phyloP scores from a whole-genome alignment of 30 jellyfish, hydroid and myxozoan genomes.

The Hydractinia symbiolongicarpus region DNA sequence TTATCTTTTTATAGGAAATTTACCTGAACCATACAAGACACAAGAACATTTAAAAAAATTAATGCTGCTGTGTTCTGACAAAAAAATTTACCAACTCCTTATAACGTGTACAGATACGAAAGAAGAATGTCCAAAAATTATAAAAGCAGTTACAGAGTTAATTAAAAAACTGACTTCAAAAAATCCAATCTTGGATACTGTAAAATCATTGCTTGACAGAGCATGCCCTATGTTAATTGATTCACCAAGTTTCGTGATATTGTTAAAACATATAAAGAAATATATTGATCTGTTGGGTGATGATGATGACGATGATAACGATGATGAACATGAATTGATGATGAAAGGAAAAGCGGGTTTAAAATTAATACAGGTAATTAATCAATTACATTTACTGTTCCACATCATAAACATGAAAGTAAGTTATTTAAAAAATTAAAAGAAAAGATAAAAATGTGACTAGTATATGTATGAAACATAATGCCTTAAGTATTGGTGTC shows the following conservation, averaged over 20 bases:
- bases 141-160: constrained; percentile 73
- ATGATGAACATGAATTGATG: constrained; percentile 42
- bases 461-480: too few species aligned
- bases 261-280: constrained; percentile 40
- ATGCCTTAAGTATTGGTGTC: too few species aligned
- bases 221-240: constrained; percentile 85
- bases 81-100: constrained; percentile 37
- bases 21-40: constrained; percentile 85
- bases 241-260: constrained; percentile 38
- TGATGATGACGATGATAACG: constrained; percentile 61
- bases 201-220: constrained; percentile 77
- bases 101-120: constrained; percentile 35
- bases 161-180: constrained; percentile 60
- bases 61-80: constrained; percentile 47
- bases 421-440: too few species aligned
- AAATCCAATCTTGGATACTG: constrained; percentile 78
- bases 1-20: constrained; percentile 27
- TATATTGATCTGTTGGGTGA: constrained; percentile 69
- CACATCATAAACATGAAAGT: background rate
- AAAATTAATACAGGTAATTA: constrained; percentile 55
- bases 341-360: constrained; percentile 72
- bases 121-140: constrained; percentile 57
- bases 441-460: too few species aligned
- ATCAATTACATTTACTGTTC: background rate
- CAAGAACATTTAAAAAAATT: constrained; percentile 83